Base-by-base conservation (phyloP, 2,113 vertebrate genomes). In the Taxidea taxus region DNA sequence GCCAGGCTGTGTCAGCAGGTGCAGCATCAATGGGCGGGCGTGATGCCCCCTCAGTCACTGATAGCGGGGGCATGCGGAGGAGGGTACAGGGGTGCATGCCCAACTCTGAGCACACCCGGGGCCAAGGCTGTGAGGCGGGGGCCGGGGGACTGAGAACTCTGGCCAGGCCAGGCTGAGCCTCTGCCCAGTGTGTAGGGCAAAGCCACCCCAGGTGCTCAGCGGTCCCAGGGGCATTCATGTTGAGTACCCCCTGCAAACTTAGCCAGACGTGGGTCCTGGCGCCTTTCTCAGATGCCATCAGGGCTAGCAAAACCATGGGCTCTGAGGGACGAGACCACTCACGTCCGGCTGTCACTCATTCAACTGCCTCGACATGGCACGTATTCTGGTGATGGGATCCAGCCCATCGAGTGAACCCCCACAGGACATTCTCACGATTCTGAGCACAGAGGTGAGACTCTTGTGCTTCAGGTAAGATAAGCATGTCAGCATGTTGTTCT, bases 61-160 rank as follows among this genome's bases (percentile, higher is more conserved):
- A 49, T 0, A 10, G 15, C 8, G 8, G 14, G 66, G 25, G 66
- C 42, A 21, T 18, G 51, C 7, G 2, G 58, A 27, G 39, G 16
- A 18, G 7, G 18, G 34, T 6, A 4, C 31, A 15, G 0, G 4
- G 0, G 10, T 4, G 0, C 21, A 2, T 37, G 21, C 49, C 8
- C 21, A 12, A 34, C 7, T 27, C 31, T 34, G 60, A 66, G 31
- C 6, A 0, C 14, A 68, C 64, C 34, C 34, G 3, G 13, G 13
- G 31, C 62, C 29, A 14, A 27, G 39, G 23, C 39, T 42, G 23
- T 74, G 37, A 23, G 37, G 11, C 1, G 70, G 34, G 4, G n/a
- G 9, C 51, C 3, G 39, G 29, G 42, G 12, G 58, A 4, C 20
- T 27, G 12, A 87, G 37, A 60, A 75, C 47, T 27, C 10, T 25